phyloP scores from a whole-genome alignment of 2,888 invertebrate genomes.

The Cheilosia impressa region DNA sequence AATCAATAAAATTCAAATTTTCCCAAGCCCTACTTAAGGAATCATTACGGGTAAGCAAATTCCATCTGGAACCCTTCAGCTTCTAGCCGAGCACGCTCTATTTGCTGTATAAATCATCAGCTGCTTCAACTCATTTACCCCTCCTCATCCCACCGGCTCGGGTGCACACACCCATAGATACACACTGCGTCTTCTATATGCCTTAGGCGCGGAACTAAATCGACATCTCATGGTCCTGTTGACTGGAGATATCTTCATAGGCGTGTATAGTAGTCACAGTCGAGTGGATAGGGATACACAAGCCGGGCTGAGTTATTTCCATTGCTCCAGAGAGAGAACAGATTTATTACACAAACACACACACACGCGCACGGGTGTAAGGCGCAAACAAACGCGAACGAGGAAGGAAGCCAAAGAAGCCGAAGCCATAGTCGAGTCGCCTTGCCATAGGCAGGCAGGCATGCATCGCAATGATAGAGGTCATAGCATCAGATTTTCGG shows the following conservation, averaged over 20 bases:
- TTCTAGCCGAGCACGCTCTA: constrained; percentile 61
- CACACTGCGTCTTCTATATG: not conserved
- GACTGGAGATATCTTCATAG: constrained; percentile 74
- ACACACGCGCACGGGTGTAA: not conserved
- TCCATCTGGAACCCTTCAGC: constrained; percentile 30
- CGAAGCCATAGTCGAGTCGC: not conserved
- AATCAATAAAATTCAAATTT: constrained; percentile 75
- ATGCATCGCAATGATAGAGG: constrained; percentile 70
- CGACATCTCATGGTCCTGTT: constrained; percentile 68
- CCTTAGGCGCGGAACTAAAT: constrained; percentile 73
- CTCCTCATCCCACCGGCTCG: not conserved
- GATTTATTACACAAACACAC: constrained; percentile 69
- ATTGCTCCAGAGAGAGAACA: constrained; percentile 72
- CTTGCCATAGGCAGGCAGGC: constrained; percentile 15
- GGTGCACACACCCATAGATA: not conserved
- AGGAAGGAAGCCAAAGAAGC: not conserved
- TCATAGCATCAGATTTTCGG: constrained; percentile 74
- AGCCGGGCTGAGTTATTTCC: constrained; percentile 65
- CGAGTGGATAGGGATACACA: constrained; percentile 70
- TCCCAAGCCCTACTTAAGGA: constrained; percentile 70
- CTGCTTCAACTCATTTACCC: constrained; percentile 62
- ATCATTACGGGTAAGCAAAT: constrained; percentile 69
- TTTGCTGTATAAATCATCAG: constrained; percentile 74
- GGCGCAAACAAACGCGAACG: not conserved
- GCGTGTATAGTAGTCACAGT: constrained; percentile 53